Evolutionary conservation across 2,797 vertebrate species (phyloP).

Genomic region (Typhlichthys eigenmanni): DNA sequence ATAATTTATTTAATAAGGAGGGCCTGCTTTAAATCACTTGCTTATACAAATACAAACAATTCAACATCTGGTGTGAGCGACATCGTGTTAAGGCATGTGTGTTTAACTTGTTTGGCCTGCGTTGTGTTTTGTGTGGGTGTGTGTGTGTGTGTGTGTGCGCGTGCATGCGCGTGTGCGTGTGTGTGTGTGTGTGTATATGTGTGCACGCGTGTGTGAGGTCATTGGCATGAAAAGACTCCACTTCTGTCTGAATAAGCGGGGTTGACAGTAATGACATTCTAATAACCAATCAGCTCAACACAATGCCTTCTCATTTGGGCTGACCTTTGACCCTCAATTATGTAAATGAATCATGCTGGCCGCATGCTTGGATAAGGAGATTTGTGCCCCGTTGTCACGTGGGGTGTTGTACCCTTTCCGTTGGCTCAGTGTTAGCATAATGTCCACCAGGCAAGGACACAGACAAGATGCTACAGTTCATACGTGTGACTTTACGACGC

Average conservation of each 20-base stretch:
- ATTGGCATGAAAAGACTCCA: slow-evolving; percentile 62
- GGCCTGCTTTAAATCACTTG: no score
- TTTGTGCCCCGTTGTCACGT: slow-evolving; percentile 69
- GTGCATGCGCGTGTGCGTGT: slow-evolving; percentile 14
- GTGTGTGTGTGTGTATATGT: not conserved
- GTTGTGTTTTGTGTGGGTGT: not conserved
- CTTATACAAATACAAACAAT: no score
- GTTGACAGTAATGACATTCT: slow-evolving; percentile 81
- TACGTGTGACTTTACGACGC: no score
- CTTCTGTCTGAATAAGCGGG: slow-evolving; percentile 76
- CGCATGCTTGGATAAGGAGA: slow-evolving; percentile 68
- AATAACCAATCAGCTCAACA: slow-evolving; percentile 83
- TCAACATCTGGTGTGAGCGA: no score
- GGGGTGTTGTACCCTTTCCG: slow-evolving; percentile 44
- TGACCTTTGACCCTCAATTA: slow-evolving; percentile 84
- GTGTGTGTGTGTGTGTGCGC: slow-evolving; percentile 19
- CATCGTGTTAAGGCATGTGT: no score
- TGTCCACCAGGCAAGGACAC: not conserved
- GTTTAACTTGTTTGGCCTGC: not conserved
- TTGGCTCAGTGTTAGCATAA: slow-evolving; percentile 29
- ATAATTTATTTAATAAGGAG: no score
- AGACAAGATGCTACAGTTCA: no score
- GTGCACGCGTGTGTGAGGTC: slow-evolving; percentile 46
- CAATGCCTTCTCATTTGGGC: slow-evolving; percentile 76
- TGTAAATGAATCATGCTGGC: slow-evolving; percentile 77